phyloP scores from a whole-genome alignment of 2,113 vertebrate genomes.

The Phasianus colchicus region DNA sequence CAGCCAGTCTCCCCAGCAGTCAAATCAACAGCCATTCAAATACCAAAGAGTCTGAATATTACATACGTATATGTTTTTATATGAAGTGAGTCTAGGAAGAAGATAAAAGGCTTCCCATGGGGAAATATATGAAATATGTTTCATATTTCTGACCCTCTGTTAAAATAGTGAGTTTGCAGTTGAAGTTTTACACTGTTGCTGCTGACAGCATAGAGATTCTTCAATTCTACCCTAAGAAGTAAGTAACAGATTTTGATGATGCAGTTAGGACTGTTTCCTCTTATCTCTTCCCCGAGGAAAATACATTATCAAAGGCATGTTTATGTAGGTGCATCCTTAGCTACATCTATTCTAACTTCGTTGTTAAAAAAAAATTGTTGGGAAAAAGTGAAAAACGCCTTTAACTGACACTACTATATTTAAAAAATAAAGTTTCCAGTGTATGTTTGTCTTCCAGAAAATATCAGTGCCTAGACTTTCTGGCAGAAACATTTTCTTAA shows the following conservation, averaged over 20 bases:
- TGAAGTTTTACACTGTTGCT: neutral
- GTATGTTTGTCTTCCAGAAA: neutral
- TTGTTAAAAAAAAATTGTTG: neutral
- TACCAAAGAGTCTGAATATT: neutral
- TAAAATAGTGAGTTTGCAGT: neutral
- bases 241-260: neutral
- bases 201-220: slow-evolving; percentile 2
- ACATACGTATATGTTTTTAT: neutral
- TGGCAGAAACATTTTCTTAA: neutral
- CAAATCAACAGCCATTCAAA: neutral
- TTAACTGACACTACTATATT: neutral
- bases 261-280: neutral
- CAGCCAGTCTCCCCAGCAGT: neutral
- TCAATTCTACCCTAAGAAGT: neutral
- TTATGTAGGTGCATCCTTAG: neutral
- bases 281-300: neutral
- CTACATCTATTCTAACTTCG: neutral
- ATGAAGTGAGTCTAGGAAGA: neutral
- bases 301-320: neutral
- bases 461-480: neutral
- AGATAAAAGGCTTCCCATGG: neutral
- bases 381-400: neutral
- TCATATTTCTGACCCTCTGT: neutral
- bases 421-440: neutral
- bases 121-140: neutral